These are phyloP conservation scores for Macropodus opercularis DNA, from an alignment of 2,797 vertebrate species.

Conservation along the genomic window DNA sequence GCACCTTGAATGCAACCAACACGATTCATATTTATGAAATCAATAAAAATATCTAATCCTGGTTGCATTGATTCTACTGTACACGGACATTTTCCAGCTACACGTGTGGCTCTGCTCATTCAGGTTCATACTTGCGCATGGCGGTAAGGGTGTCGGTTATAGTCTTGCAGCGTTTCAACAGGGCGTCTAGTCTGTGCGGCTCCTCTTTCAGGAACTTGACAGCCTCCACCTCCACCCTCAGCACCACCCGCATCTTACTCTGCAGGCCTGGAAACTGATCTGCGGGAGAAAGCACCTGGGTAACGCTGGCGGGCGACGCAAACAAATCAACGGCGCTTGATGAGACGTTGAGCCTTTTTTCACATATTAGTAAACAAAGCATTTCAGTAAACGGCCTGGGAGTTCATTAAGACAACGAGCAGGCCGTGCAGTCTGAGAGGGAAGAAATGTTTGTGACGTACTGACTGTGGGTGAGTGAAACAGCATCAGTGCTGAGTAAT, in stretches of 20 bases:
- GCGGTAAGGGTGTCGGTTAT: conserved; percentile 91
- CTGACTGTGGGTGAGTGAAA: conserved; percentile 49
- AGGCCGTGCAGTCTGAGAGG: conserved; percentile 41
- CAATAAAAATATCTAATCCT: conserved; percentile 23
- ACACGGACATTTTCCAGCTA: background rate
- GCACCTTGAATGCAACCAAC: conserved; percentile 16
- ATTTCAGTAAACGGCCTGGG: conserved; percentile 35
- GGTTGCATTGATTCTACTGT: no score
- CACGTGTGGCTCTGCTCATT: background rate
- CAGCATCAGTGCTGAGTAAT: conserved; percentile 63
- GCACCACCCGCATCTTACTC: conserved; percentile 98
- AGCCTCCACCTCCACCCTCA: conserved; percentile 96
- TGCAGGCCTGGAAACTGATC: conserved; percentile 97
- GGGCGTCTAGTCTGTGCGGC: conserved; percentile 92
- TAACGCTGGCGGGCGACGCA: background rate
- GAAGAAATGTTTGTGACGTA: conserved; percentile 54
- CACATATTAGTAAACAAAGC: conserved; percentile 19
- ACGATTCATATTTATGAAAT: conserved; percentile 17
- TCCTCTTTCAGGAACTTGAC: conserved; percentile 99
- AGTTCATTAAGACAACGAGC: conserved; percentile 45
- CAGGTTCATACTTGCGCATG: conserved; percentile 84
- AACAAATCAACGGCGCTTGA: conserved; percentile 21
- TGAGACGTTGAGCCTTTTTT: conserved; percentile 14
- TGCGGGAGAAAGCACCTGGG: conserved; percentile 37
- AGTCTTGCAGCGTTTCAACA: conserved; percentile 93